These are phyloP conservation scores for Euproctis similis DNA, from an alignment of 2,888 invertebrate species.

Conservation along the genomic window DNA sequence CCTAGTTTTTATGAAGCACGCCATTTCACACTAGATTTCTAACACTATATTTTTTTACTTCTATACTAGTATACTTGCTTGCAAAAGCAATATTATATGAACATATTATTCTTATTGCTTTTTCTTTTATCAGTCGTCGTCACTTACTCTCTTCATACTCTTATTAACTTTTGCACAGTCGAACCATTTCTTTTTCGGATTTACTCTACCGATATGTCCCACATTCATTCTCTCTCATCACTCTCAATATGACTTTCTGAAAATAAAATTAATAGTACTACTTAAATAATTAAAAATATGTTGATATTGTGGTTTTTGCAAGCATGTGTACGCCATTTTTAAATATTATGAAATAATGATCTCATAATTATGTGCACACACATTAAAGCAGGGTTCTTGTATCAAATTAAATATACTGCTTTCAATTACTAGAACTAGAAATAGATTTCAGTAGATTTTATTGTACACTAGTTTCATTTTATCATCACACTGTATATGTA, in stretches of 20 bases:
- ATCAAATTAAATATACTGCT: slow-evolving; percentile 47
- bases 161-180: too few relatives aligned
- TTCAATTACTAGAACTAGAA: slow-evolving; percentile 58
- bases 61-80: slow-evolving; percentile 41
- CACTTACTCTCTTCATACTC: too few relatives aligned
- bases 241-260: too few relatives aligned
- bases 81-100: slow-evolving; percentile 20
- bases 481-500: background rate
- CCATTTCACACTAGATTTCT: slow-evolving; percentile 1
- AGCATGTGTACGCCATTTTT: slow-evolving; percentile 22
- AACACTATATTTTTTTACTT: slow-evolving; percentile 36
- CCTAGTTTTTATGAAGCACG: slow-evolving; percentile 15
- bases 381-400: slow-evolving; percentile 56
- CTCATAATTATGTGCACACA: slow-evolving; percentile 46
- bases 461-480: slow-evolving; percentile 4
- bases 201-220: too few relatives aligned
- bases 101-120: too few relatives aligned
- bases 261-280: too few relatives aligned
- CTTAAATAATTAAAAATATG: too few relatives aligned
- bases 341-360: slow-evolving; percentile 31
- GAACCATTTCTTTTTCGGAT: too few relatives aligned
- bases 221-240: too few relatives aligned
- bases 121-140: too few relatives aligned
- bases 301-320: too few relatives aligned
- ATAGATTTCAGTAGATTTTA: slow-evolving; percentile 42